phyloP scores from a whole-genome alignment of 2,113 vertebrate species.

The Parotia lawesii region DNA sequence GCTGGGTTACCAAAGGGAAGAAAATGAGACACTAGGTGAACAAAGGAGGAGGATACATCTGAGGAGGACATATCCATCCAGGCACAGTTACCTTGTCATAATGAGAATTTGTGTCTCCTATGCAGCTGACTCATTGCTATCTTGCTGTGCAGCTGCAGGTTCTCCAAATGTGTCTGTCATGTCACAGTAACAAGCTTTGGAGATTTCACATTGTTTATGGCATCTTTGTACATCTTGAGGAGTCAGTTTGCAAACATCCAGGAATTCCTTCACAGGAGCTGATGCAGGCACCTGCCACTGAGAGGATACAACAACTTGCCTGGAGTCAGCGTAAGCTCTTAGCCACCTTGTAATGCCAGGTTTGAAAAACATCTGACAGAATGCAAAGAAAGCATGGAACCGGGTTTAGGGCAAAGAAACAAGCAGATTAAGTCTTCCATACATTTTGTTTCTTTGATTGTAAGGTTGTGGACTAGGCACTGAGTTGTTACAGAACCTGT shows the following conservation, averaged over 20 bases:
- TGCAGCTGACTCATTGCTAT: neutral
- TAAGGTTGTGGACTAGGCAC: neutral
- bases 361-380: neutral
- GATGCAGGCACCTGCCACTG: neutral
- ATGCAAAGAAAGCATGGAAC: neutral
- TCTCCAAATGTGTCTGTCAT: neutral
- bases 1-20: neutral
- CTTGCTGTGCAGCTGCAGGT: neutral
- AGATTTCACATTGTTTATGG: neutral
- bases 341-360: neutral
- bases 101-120: neutral
- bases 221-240: neutral
- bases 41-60: neutral
- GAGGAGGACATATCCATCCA: neutral
- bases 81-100: neutral
- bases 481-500: neutral
- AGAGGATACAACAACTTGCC: neutral
- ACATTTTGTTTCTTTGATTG: neutral
- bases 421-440: neutral
- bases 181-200: neutral
- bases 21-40: neutral
- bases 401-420: neutral
- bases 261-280: neutral
- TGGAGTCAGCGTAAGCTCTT: neutral
- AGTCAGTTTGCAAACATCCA: neutral